Evolutionary conservation across 2,888 invertebrate species (phyloP), one percentile per base, ranked within the genome.

Genomic region (Meliscaeva auricollis): DNA sequence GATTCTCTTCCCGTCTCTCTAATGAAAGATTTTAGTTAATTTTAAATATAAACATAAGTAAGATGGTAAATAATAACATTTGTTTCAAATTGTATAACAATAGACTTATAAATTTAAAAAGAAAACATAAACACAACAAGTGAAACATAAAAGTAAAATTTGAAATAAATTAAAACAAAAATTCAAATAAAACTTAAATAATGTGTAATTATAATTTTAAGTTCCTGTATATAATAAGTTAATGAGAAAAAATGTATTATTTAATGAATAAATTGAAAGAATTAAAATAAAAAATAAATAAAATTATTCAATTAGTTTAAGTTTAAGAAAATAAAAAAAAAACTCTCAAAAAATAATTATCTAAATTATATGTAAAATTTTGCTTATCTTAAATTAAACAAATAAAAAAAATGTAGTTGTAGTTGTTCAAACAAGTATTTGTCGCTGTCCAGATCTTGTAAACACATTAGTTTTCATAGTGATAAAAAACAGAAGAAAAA

Each of bases 201-300:
- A 79, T 80, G 88, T 91, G 89, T 89, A 89, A 89, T 88, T 91
- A 90, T 89, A 88, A 89, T 83, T 88, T 89, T 91, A 90, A 91
- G 91, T 91, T 91, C 90, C 91, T 91, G 91, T 91, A 91, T 88
- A 91, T 91, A 91, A 88, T 90, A 90, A 91, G 89, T 69, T 87
- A 73, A 87, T 78, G 30, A 68, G 76, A 79, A 26, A 50, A 69
- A 60, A 22, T 77, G 81, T 82, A 82, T 60, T 72, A 79, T 82
- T 78, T 76, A 62, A 60, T 68, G 58, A 70, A 79, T 56, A 66
- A 44, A 79, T 83, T 73, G 75, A 58, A 50, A 38, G 4, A 78
- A 73, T 52, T 50, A 50, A 48, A 64, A 7, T 32, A 35, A 74
- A 62, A 73, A 69, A 62, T 73, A 82, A 73, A 72, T 54, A 44